Conservation (phyloP, 2,888 invertebrate species). For the Epirrita christyi region DNA sequence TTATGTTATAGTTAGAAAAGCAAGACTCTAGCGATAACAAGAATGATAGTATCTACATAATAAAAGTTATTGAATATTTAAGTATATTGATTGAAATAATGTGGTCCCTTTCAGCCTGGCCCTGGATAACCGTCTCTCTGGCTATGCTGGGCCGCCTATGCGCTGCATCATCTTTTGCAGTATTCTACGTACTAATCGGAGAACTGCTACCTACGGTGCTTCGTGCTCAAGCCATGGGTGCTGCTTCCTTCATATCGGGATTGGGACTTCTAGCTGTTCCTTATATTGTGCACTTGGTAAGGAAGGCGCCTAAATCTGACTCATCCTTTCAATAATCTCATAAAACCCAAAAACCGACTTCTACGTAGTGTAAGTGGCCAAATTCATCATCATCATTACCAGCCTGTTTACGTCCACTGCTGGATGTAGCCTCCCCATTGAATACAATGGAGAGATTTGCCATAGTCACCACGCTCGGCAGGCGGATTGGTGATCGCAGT, state of each 20-base stretch:
- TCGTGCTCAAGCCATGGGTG: slow-evolving; percentile 87
- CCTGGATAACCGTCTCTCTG: slow-evolving; percentile 86
- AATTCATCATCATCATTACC: no score
- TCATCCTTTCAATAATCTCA: no score
- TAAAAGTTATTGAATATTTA: no score
- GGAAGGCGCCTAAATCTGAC: slow-evolving; percentile 13
- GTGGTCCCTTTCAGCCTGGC: slow-evolving; percentile 70
- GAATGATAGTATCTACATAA: no score
- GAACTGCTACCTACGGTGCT: slow-evolving; percentile 88
- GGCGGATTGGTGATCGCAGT: no score
- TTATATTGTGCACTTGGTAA: slow-evolving; percentile 86
- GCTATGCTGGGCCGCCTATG: slow-evolving; percentile 88
- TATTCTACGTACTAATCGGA: slow-evolving; percentile 88
- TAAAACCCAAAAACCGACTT: not conserved
- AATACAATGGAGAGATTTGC: no score
- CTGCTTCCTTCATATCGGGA: slow-evolving; percentile 87
- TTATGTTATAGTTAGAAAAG: no score
- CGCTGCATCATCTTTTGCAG: slow-evolving; percentile 88
- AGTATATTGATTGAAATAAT: not conserved
- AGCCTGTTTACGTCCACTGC: no score
- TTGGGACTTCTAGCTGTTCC: slow-evolving; percentile 86
- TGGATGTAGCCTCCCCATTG: no score
- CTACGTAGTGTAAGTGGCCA: not conserved
- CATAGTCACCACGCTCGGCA: no score
- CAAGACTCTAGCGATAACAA: no score